These are phyloP conservation scores for Drosophila busckii DNA, from an alignment of 1,140 invertebrate species.

Conservation along the genomic window DNA sequence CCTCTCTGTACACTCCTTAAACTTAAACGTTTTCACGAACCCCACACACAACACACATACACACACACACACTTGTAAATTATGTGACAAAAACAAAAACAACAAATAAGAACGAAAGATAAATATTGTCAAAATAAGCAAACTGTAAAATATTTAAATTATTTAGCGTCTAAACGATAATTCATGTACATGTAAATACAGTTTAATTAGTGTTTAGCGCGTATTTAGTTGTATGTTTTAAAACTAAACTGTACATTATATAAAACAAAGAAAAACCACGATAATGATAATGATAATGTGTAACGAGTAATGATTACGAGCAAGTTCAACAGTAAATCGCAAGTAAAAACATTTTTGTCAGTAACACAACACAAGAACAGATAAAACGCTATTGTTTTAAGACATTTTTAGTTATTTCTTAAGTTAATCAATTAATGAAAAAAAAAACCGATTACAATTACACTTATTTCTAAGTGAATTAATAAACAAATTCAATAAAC, in stretches of 20 bases:
- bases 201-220: conserved; percentile 76
- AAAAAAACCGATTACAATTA: conserved; percentile 72
- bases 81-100: conserved; percentile 56
- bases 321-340: conserved; percentile 32
- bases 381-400: conserved; percentile 72
- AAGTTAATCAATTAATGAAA: conserved; percentile 69
- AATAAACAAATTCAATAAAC: conserved; percentile 48
- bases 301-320: conserved; percentile 11
- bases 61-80: conserved; percentile 60
- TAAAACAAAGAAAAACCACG: too few species aligned
- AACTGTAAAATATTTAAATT: conserved; percentile 56
- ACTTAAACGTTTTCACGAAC: conserved; percentile 47
- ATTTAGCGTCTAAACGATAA: conserved; percentile 49
- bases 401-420: conserved; percentile 75
- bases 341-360: conserved; percentile 59
- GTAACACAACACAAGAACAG: conserved; percentile 52
- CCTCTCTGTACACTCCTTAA: conserved; percentile 61
- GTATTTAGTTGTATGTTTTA: conserved; percentile 78
- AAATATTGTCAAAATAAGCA: too few species aligned
- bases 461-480: conserved; percentile 65
- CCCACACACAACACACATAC: conserved; percentile 1
- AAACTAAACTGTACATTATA: conserved; percentile 76
- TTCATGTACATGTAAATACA: conserved; percentile 67
- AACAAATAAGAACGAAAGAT: conserved; percentile 5
- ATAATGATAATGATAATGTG: conserved; percentile 49